phyloP scores from a whole-genome alignment of 2,797 vertebrate genomes.

The Eulemur albifrons region DNA sequence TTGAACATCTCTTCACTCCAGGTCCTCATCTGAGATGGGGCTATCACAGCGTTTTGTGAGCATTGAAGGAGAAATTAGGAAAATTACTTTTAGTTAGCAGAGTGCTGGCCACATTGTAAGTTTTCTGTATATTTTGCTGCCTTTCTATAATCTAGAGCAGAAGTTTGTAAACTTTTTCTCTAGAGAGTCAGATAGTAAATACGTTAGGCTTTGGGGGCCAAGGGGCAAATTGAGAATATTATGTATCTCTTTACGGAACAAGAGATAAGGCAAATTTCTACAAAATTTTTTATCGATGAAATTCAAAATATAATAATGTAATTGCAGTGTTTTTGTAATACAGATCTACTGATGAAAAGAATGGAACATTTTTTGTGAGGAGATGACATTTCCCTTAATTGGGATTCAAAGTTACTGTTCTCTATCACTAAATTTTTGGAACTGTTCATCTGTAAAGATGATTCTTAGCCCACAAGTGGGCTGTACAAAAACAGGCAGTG shows the following conservation, averaged over 20 bases:
- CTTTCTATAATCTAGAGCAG: too few species aligned
- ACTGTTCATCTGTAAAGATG: neutral
- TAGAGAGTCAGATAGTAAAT: neutral
- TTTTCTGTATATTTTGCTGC: neutral
- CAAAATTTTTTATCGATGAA: neutral
- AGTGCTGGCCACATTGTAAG: rapidly evolving
- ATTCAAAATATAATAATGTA: neutral
- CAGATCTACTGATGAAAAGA: neutral
- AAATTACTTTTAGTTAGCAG: neutral
- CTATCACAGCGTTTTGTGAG: neutral
- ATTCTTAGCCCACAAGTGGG: neutral
- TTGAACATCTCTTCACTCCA: neutral
- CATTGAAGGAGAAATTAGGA: neutral
- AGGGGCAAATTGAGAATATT: neutral
- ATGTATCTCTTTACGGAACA: neutral
- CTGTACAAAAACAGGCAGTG: neutral
- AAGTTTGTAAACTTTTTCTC: neutral
- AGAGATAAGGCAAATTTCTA: neutral
- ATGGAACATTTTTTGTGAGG: neutral
- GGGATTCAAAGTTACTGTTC: neutral
- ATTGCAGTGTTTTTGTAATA: neutral
- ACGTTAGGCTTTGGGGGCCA: neutral
- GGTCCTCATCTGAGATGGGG: neutral
- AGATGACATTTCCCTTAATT: neutral
- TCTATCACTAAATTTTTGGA: neutral